Base-by-base conservation (phyloP, 2,113 vertebrate species). In the Ictidomys tridecemlineatus region DNA sequence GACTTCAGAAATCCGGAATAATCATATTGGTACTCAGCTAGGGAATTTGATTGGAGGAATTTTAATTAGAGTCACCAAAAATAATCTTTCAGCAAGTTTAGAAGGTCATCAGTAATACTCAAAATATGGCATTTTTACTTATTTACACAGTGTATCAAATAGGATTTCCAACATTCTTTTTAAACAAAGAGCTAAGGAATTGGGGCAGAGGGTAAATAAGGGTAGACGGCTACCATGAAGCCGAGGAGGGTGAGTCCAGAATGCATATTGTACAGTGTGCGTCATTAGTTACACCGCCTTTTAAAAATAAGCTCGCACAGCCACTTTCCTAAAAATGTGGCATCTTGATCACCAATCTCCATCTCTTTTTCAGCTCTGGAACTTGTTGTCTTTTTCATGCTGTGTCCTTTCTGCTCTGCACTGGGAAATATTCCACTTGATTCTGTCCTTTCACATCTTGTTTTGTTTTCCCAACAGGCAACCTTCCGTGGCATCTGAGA, bases 241-340 rank as follows among this genome's bases (percentile, higher is more conserved):
- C 26, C n/a, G 6, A 63, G 69, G 14, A 74, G 12, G 69, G 93
- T 7, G 1, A 18, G 48, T 0, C 30, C 32, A 45, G 83, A 22
- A 18, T 4, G 13, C 30, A 0, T 4, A 14, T 56, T 67, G 56
- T 3, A 8, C 30, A 4, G 58, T 9, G 17, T 69, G 24, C 28
- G 17, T 58, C 94, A 69, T 20, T 53, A 2, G 30, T 17, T 58
- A 58, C 69, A 51, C 58, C 24, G 78, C 17, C 1, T 42, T 86
- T 92, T 69, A 97, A 96, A 97, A 96, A 93, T 97, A 87, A 88
- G 82, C 39, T 73, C 9, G 63, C 16, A 12, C n/a, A 4, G 39
- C 56, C n/a, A 16, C 69, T 37, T 58, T 63, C 48, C 63, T 45
- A 24, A 87, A 85, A 93, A 10, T 22, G 91, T 30, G 72, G 37